Evolutionary conservation across 2,888 invertebrate genomes (phyloP).

Genomic region (Cosmorhoe ocellata): DNA sequence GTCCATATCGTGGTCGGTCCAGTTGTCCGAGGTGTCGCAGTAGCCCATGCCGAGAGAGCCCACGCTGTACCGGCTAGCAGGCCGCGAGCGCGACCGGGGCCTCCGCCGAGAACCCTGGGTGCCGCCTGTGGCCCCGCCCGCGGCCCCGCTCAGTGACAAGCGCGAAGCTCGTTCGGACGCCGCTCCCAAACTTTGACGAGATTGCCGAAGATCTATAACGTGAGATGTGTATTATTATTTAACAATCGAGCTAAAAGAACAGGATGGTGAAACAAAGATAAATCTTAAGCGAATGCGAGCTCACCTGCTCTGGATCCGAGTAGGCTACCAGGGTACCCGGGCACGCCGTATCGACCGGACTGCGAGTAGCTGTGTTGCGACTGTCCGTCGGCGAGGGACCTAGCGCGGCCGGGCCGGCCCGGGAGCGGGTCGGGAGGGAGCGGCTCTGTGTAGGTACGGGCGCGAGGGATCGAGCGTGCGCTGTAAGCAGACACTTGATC

Average conservation of each 20-base stretch:
- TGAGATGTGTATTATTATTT: slow-evolving; percentile 3
- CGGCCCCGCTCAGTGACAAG: slow-evolving; percentile 86
- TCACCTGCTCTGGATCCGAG: slow-evolving; percentile 76
- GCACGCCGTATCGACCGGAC: slow-evolving; percentile 89
- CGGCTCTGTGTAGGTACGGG: slow-evolving; percentile 89
- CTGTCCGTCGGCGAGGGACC: slow-evolving; percentile 94
- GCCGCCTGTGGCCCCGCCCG: slow-evolving; percentile 84
- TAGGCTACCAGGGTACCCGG: slow-evolving; percentile 88
- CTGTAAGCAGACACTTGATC: slow-evolving; percentile 93
- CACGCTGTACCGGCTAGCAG: slow-evolving; percentile 90
- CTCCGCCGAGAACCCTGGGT: slow-evolving; percentile 85
- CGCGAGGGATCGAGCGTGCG: slow-evolving; percentile 93
- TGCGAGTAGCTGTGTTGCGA: slow-evolving; percentile 95
- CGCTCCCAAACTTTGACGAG: slow-evolving; percentile 92
- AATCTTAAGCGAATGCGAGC: slow-evolving; percentile 42
- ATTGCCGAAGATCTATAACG: slow-evolving; percentile 89
- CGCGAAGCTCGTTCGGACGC: slow-evolving; percentile 92
- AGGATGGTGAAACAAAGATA: slow-evolving; percentile 24
- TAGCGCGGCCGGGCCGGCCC: slow-evolving; percentile 88
- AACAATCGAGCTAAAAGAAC: neutral
- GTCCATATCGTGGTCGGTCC: slow-evolving; percentile 98
- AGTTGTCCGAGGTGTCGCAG: slow-evolving; percentile 94
- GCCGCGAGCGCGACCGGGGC: slow-evolving; percentile 90
- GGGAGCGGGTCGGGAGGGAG: slow-evolving; percentile 87
- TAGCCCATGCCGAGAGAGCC: slow-evolving; percentile 93